Conservation (phyloP, 2,797 vertebrate species). For the Fratercula arctica region DNA sequence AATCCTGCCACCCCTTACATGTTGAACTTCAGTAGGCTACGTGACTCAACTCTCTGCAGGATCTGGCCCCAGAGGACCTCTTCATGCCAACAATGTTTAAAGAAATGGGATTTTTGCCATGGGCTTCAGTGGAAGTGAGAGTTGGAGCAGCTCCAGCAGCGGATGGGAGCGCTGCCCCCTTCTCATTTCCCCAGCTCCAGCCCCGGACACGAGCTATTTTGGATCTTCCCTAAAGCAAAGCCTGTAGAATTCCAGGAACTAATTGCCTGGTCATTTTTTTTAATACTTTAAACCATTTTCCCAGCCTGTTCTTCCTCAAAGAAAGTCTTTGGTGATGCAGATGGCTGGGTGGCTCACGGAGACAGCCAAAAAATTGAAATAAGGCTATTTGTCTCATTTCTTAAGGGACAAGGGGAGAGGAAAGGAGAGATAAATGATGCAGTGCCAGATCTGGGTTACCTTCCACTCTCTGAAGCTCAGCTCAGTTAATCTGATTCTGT, state of each 20-base stretch:
- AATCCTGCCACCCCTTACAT: neutral
- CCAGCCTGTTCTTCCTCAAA: neutral
- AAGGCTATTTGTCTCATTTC: neutral
- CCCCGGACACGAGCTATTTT: neutral
- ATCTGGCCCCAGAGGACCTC: neutral
- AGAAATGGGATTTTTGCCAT: conserved; percentile 11
- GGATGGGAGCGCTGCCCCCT: neutral
- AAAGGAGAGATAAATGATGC: neutral
- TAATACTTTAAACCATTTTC: neutral
- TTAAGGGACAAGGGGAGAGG: neutral
- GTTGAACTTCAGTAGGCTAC: neutral
- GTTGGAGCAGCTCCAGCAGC: conserved; percentile 26
- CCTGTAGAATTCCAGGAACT: neutral
- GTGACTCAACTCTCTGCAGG: neutral
- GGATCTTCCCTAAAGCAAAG: conserved; percentile 1
- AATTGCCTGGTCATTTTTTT: neutral
- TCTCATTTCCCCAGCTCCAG: neutral
- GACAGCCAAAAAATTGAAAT: neutral
- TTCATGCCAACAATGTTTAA: neutral
- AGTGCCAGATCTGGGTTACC: neutral
- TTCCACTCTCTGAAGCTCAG: neutral
- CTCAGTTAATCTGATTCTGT: neutral
- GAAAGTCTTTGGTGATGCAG: neutral
- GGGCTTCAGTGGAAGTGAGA: neutral
- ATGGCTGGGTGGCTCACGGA: accelerated